Percentiles rank a stretch among this genome's conserved stretches.
These are phyloP conservation scores for Neosilurus hyrtlii DNA, from an alignment of 2,797 vertebrate species.

Conservation along the genomic window DNA sequence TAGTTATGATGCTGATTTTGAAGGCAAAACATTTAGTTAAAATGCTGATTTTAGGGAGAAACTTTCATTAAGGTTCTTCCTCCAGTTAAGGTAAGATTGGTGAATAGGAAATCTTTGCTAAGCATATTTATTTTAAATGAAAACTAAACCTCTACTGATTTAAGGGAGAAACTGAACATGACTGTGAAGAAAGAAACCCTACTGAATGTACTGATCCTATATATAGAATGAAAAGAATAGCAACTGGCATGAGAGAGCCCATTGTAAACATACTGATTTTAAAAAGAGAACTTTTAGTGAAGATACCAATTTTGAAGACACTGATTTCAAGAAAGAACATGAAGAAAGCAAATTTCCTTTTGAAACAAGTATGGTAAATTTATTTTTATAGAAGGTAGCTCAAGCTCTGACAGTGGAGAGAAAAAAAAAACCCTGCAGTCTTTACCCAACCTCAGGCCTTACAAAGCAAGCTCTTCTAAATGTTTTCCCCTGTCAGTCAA, in stretches of 20 bases:
- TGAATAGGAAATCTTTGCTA: background rate
- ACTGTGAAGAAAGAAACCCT: background rate
- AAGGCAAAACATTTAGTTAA: background rate
- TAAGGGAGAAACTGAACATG: background rate
- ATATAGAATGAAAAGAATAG: background rate
- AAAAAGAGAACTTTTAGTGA: background rate
- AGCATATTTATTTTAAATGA: background rate
- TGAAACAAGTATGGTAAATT: background rate
- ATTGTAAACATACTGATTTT: background rate
- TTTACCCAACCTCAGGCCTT: background rate
- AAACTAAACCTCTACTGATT: background rate
- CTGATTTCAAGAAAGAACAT: background rate
- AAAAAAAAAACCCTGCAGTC: slow-evolving; percentile 2
- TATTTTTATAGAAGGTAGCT: background rate
- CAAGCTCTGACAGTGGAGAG: background rate
- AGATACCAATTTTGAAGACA: background rate
- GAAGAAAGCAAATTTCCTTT: background rate
- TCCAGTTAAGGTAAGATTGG: background rate
- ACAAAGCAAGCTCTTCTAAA: background rate
- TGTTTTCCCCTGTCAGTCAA: slow-evolving; percentile 13
- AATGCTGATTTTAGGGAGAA: background rate
- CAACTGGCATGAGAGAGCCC: background rate
- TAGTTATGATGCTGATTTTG: background rate
- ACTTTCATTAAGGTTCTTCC: background rate
- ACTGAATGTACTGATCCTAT: background rate